Percentiles rank a stretch among this genome's conserved stretches.
Conservation (phyloP, 2,888 invertebrate species). For the Allophyes oxyacanthae region DNA sequence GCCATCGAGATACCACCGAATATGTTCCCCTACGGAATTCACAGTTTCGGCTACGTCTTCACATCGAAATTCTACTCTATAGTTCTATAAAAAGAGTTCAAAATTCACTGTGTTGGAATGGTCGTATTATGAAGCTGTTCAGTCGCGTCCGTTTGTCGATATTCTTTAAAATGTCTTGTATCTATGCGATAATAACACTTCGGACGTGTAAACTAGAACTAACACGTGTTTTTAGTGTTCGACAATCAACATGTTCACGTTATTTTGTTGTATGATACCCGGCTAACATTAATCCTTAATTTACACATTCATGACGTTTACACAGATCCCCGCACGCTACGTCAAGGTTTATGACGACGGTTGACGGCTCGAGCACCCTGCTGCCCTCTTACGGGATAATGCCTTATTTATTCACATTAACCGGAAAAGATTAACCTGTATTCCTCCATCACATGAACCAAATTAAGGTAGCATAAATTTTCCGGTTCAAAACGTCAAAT, state of each 20-base stretch:
- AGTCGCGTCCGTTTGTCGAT: neutral
- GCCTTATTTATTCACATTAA: neutral
- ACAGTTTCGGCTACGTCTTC: neutral
- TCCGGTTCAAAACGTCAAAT: constrained; percentile 6
- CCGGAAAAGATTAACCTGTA: too few relatives aligned
- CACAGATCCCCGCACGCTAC: too few relatives aligned
- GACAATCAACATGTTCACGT: too few relatives aligned
- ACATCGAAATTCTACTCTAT: constrained; percentile 1
- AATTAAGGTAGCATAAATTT: constrained; percentile 19
- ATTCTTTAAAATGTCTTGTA: too few relatives aligned
- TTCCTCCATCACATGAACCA: too few relatives aligned
- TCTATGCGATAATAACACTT: too few relatives aligned
- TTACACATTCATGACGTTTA: neutral
- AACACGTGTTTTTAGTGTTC: too few relatives aligned
- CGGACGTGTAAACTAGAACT: too few relatives aligned
- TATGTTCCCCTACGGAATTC: constrained; percentile 15
- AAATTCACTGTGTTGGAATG: neutral
- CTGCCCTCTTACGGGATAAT: too few relatives aligned
- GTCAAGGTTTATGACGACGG: too few relatives aligned
- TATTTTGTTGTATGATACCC: too few relatives aligned
- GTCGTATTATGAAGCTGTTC: neutral
- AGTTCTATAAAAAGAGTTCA: neutral
- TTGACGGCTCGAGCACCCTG: too few relatives aligned
- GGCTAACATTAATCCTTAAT: neutral
- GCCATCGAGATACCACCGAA: constrained; percentile 26